phyloP scores from a whole-genome alignment of 2,797 vertebrate species.

The Lepilemur ruficaudatus region DNA sequence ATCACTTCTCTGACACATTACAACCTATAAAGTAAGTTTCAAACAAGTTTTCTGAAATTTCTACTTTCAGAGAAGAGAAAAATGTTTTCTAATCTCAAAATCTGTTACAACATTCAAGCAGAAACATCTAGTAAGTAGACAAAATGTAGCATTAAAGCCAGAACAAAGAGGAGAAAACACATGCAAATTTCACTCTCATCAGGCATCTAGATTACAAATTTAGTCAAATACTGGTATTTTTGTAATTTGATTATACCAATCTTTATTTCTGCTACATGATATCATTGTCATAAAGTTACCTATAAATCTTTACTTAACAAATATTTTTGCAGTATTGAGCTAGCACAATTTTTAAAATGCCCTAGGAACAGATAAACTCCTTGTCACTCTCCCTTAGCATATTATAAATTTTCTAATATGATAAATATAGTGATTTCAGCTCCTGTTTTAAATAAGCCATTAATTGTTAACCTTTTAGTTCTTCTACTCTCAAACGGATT shows the following conservation, averaged over 20 bases:
- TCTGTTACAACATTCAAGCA: slow-evolving; percentile 21
- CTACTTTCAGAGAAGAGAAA: not conserved
- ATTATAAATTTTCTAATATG: not conserved
- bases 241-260: not conserved
- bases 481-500: not conserved
- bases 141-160: not conserved
- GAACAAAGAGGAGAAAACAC: not conserved
- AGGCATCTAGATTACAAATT: not conserved
- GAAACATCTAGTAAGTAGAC: not conserved
- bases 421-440: not conserved
- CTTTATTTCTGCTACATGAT: not conserved
- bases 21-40: not conserved
- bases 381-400: not conserved
- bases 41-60: too few species aligned
- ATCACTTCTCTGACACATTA: not conserved
- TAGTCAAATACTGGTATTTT: not conserved
- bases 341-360: not conserved
- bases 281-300: not conserved
- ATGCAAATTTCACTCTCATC: not conserved
- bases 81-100: not conserved
- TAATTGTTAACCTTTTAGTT: not conserved
- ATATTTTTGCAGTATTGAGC: not conserved
- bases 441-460: slow-evolving; percentile 12
- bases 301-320: not conserved
- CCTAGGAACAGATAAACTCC: not conserved